Evolutionary conservation across 92 coral and sea anemone genomes (phyloP), one percentile per base, ranked within the genome.

Genomic region (Porites divaricata): DNA sequence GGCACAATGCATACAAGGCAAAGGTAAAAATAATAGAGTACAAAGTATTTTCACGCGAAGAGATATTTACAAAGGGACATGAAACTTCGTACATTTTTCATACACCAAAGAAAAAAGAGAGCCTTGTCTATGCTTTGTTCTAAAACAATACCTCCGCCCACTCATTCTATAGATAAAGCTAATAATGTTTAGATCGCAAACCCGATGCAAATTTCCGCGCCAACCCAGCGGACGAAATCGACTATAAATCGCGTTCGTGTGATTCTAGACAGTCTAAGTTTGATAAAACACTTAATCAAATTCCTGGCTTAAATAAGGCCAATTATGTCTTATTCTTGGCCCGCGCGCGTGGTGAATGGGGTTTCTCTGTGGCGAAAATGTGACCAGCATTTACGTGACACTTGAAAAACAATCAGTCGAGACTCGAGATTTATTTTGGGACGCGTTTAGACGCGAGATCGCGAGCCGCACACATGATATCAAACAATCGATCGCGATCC

Each of bases 361-460:
- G 13, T 74, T 74, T 63, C 79, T 61, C 17, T 22, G 41, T 9
- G 78, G 49, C 79, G 64, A 82, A 49, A 41, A 72, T 24, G 78
- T 66, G 86, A 73, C 68, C 79, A 51, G 72, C 63, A 24, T 28
- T 80, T 72, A 82, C 86, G 86, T 82, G 86, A 82, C 86, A 72
- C 79, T 82, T 74, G 45, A 82, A 63, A 64, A 73, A 82, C 86
- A 82, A 82, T 82, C 86, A 63, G 79, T 73, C 62, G 79, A 61
- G 79, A 82, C 79, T 82, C 61, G 78, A 82, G 86, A 82, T 72
- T 72, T 82, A 82, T 82, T 82, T 82, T 82, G 86, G 86, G 79
- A 82, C 79, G 79, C 78, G 86, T 72, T 82, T 82, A 72, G 86
- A 72, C 86, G 78, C 50, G 85, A 73, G 77, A 80, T 80, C 76